Conservation (phyloP, 2,797 vertebrate species). For the Acropternis orthonyx region DNA sequence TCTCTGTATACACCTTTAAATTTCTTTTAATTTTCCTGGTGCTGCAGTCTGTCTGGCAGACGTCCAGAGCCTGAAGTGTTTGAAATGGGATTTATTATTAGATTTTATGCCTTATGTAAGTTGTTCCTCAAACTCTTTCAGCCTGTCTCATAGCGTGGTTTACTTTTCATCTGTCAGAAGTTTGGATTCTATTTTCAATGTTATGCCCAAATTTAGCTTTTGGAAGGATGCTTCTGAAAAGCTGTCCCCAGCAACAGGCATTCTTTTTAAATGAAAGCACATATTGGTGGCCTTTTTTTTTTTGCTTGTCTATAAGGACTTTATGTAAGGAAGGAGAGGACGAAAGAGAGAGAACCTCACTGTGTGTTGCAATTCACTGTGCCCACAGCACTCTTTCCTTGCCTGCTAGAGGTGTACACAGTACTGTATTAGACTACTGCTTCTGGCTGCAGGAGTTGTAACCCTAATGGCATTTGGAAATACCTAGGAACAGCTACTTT, state of each 20-base stretch:
- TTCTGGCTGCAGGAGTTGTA: neutral
- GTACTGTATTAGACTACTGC: neutral
- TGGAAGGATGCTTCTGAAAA: constrained; percentile 4
- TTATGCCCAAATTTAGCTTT: neutral
- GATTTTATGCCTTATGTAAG: constrained; percentile 13
- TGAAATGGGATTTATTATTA: constrained; percentile 37
- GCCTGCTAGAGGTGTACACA: neutral
- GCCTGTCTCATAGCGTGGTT: neutral
- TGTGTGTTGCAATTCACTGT: neutral
- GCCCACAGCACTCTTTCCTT: neutral
- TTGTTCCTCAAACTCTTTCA: constrained; percentile 5
- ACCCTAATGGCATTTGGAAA: neutral
- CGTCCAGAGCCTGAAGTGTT: neutral
- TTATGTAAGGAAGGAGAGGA: neutral
- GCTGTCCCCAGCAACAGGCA: neutral
- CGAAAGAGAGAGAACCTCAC: neutral
- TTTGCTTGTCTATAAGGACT: neutral
- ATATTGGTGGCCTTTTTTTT: neutral
- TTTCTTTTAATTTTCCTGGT: neutral
- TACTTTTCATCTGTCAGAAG: constrained; percentile 24
- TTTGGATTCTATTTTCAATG: constrained; percentile 17
- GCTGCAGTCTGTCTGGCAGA: neutral
- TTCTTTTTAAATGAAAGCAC: neutral
- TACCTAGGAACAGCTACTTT: neutral
- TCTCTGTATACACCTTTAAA: neutral